These are phyloP conservation scores for Pheosia tremula DNA, from an alignment of 2,888 invertebrate species.

Conservation along the genomic window DNA sequence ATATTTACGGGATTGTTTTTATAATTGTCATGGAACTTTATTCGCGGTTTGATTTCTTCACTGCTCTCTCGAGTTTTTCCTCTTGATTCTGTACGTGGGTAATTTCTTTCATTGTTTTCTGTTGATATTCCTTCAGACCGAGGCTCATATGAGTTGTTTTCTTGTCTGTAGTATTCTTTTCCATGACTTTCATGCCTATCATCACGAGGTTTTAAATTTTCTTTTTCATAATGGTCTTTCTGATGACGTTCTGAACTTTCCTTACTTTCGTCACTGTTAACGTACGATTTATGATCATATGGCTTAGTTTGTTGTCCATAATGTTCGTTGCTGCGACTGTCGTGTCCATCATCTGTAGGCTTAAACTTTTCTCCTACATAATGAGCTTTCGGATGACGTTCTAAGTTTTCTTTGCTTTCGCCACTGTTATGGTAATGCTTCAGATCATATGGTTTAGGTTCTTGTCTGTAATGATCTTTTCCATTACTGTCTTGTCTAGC, in stretches of 20 bases:
- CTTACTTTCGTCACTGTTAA: neutral
- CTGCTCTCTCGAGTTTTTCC: slow-evolving; percentile 35
- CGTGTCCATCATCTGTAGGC: slow-evolving; percentile 18
- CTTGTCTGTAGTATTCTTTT: slow-evolving; percentile 26
- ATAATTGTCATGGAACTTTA: slow-evolving; percentile 8
- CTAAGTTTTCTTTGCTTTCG: slow-evolving; percentile 2
- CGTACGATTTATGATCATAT: slow-evolving; percentile 6
- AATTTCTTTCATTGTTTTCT: slow-evolving; percentile 12
- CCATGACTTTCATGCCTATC: slow-evolving; percentile 30
- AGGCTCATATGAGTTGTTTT: slow-evolving; percentile 12
- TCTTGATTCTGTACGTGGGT: slow-evolving; percentile 5
- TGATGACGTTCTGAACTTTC: neutral
- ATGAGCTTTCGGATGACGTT: neutral
- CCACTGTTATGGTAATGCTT: neutral
- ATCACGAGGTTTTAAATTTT: slow-evolving; percentile 15
- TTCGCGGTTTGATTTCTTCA: slow-evolving; percentile 14
- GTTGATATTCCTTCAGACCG: slow-evolving; percentile 5
- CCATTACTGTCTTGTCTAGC: slow-evolving; percentile 30
- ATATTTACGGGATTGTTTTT: slow-evolving; percentile 10
- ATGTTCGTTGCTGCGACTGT: slow-evolving; percentile 32
- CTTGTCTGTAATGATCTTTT: slow-evolving; percentile 26
- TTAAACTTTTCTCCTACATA: slow-evolving; percentile 11
- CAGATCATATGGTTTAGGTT: slow-evolving; percentile 8
- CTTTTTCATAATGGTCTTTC: neutral
- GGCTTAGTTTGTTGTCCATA: slow-evolving; percentile 19